Percentiles rank a stretch among this genome's conserved stretches.
These are phyloP conservation scores for Oxystoma pomonae DNA, from an alignment of 2,888 invertebrate species.

Conservation along the genomic window DNA sequence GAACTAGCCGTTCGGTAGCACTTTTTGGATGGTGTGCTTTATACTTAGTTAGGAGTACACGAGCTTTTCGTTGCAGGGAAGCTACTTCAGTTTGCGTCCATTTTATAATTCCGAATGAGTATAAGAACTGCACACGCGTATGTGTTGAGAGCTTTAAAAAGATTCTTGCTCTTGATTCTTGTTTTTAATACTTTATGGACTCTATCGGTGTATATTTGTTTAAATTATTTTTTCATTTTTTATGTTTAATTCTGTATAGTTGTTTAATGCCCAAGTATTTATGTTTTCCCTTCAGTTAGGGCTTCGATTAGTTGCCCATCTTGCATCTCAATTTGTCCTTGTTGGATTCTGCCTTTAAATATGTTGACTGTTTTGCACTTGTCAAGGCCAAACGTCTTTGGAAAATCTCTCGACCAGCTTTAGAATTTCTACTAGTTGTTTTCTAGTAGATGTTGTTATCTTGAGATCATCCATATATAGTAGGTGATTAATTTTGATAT, in stretches of 20 bases:
- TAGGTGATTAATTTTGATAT: not conserved
- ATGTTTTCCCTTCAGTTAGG: not conserved
- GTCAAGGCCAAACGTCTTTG: slow-evolving; percentile 11
- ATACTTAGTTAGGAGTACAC: not conserved
- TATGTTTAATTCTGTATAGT: not conserved
- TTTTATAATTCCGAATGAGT: not conserved
- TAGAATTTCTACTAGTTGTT: slow-evolving; percentile 10
- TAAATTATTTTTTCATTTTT: not conserved
- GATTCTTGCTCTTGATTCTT: not conserved
- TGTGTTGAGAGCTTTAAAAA: not conserved
- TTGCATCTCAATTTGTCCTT: not conserved
- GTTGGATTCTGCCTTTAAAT: not conserved
- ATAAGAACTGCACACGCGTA: not conserved
- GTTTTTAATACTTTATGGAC: not conserved
- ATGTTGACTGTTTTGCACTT: slow-evolving; percentile 9
- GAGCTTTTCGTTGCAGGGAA: not conserved
- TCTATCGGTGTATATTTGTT: not conserved
- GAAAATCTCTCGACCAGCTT: slow-evolving; percentile 7
- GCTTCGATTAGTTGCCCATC: not conserved
- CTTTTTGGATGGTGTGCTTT: not conserved
- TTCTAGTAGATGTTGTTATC: slow-evolving; percentile 1
- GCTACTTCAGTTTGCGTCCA: not conserved
- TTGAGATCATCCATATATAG: slow-evolving; percentile 15
- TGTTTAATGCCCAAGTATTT: not conserved
- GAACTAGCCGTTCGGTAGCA: not conserved